Conservation (phyloP, 2,113 vertebrate genomes). For the Sitta europaea region DNA sequence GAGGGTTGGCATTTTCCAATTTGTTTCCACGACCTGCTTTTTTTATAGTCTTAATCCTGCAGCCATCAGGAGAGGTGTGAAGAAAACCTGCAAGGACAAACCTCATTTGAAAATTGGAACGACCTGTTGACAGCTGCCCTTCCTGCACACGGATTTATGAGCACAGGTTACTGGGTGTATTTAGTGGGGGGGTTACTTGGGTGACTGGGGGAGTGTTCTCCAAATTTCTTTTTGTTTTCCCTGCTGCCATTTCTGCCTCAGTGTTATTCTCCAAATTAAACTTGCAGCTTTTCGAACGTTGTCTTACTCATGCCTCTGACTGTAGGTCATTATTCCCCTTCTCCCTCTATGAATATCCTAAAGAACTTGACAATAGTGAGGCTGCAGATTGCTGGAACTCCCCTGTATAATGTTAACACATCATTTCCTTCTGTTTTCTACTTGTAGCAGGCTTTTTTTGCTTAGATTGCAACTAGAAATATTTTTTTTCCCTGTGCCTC, state of each 20-base stretch:
- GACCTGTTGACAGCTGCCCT: slow-evolving; percentile 1
- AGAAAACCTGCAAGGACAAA: slow-evolving; percentile 42
- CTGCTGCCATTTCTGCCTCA: not conserved
- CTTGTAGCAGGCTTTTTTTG: not conserved
- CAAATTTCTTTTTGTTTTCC: not conserved
- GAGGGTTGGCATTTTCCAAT: not conserved
- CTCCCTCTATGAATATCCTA: not conserved
- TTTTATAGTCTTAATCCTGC: slow-evolving; percentile 7
- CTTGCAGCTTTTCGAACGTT: not conserved
- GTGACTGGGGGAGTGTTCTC: not conserved
- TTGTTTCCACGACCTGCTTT: not conserved
- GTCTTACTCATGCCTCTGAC: not conserved
- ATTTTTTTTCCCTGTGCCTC: not conserved
- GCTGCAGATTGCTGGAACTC: not conserved
- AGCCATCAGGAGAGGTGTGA: slow-evolving; percentile 28
- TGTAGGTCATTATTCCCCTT: not conserved
- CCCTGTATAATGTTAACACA: not conserved
- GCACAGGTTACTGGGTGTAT: not conserved
- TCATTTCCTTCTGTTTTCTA: not conserved
- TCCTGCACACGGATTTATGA: not conserved
- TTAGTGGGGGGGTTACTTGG: not conserved
- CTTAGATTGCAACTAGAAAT: not conserved
- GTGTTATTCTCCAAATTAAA: not conserved
- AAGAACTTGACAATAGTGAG: not conserved
- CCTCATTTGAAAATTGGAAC: not conserved